Percentiles rank a stretch among this genome's conserved stretches.
These are phyloP conservation scores for Panulirus ornatus DNA, from an alignment of 1,140 invertebrate species.

Conservation along the genomic window DNA sequence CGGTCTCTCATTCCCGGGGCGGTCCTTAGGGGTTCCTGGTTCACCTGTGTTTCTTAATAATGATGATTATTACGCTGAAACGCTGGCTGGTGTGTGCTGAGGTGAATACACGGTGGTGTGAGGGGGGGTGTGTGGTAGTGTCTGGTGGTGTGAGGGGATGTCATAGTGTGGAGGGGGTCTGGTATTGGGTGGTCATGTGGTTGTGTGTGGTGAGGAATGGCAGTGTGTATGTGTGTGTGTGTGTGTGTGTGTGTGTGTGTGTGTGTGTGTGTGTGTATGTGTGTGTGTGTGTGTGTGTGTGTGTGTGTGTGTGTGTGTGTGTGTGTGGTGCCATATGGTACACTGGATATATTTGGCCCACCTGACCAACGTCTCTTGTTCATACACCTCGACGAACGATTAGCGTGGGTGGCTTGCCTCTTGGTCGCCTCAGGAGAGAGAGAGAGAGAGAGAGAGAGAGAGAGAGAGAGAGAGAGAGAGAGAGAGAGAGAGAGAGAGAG, in stretches of 20 bases:
- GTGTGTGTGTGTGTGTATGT: conserved; percentile 37
- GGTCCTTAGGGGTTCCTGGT: no score
- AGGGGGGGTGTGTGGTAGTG: neutral
- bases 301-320: conserved; percentile 46
- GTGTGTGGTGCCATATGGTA: neutral
- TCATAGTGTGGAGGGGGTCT: neutral
- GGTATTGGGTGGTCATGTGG: neutral
- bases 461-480: no score
- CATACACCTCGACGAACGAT: no score
- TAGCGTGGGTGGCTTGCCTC: no score
- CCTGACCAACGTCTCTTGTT: no score
- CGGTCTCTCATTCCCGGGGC: no score
- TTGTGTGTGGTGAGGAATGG: neutral
- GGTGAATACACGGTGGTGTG: neutral
- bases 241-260: conserved; percentile 24
- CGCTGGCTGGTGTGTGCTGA: no score
- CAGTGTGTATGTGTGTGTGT: neutral
- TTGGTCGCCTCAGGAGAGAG: no score
- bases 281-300: conserved; percentile 33
- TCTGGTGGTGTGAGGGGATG: neutral
- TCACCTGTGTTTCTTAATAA: no score
- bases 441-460: no score
- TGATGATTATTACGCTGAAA: no score
- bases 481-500: neutral
- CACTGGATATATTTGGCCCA: no score